Base-by-base conservation (phyloP, 2,888 invertebrate species). In the Rotaria magnacalcarata region DNA sequence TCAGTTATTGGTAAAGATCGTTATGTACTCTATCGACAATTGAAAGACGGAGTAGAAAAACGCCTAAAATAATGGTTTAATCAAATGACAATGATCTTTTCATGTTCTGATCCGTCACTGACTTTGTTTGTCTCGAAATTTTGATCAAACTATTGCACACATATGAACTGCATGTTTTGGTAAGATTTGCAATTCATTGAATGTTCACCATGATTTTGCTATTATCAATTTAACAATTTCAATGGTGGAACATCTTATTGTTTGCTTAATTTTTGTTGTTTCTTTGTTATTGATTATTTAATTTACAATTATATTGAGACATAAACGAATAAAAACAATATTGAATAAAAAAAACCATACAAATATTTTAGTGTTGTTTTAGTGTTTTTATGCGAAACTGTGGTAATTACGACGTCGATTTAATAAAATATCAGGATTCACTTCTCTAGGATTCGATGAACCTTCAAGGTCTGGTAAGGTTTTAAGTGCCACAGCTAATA, bases 1-100 rank as follows among this genome's bases (percentile, higher is more conserved):
- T 86, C 86, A 43, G 86, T 86, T 24, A 43, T 86, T 54, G 86
- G 86, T 7, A 67, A 84, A 41, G 86, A 86, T 80, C 84, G 86
- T 27, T 86, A 86, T 34, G 27, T 84, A 14, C 50, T 86, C 4
- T 47, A 47, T 80, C 80, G 19, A 80, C 24, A 47, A 47, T 80
- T 80, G 47, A 43, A 80, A 80, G 43, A 43, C 0, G n/a, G 80
- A 47, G n/a, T 80, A 24, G 11, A 80, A 11, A 80, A 80, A 47
- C 80, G 80, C 47, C 67, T 14, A 41, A 67, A 34, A 67, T 67
- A 19, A 6, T 19, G 5, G 19, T 41, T 56, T 10, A 10, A 56
- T 56, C 24, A 24, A 56, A 24, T 14, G 4, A 56, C 16, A 14
- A 16, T 14, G 16, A 16, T 52, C 11, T 16, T 52, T 16, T 0